Evolutionary conservation across 2,113 vertebrate genomes (phyloP), one percentile per base, ranked within the genome.

Genomic region (Alces alces): DNA sequence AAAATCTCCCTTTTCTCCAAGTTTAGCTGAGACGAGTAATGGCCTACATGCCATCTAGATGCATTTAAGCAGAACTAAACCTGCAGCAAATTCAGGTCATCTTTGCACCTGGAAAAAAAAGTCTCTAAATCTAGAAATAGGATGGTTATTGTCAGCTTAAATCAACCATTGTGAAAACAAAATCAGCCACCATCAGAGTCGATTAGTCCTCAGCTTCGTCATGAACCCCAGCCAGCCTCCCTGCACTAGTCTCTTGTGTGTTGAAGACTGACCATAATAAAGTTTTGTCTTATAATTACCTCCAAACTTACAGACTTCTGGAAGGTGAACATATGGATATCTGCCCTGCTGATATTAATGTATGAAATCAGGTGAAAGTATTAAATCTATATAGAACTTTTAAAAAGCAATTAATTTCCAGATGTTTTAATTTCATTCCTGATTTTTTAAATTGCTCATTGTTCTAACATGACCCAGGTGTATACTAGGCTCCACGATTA

Each of bases 401-500:
- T 17, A 36, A 61, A 96, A 90, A 87, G 76, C 45, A 93, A 16
- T 92, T 93, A 89, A 73, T 66, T 76, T 85, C 60, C 47, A 91
- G n/a, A 58, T 93, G 92, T 45, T 88, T 96, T 80, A 7, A 94
- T 82, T 97, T 95, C 30, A 93, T 84, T 84, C 6, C 50, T 93
- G 92, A 25, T 84, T 76, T 64, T 87, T 45, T 25, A 52, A 39
- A 43, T 84, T 89, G 17, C 36, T 84, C 43, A 30, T 82, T 47
- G 16, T 39, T 66, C n/a, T 91, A 9, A 52, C 57, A 76, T 91
- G 73, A 87, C 54, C n/a, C 15, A 60, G n/a, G 36, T 36, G 73
- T 27, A 47, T 52, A 80, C 25, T 91, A 64, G 39, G 14, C 54
- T 79, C 57, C 36, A 11, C 94, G 80, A 90, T 52, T 84, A 83